Percentiles rank a stretch among this genome's conserved stretches.
Evolutionary conservation across 2,113 vertebrate species (phyloP).

Genomic region (Gracilinanus agilis): DNA sequence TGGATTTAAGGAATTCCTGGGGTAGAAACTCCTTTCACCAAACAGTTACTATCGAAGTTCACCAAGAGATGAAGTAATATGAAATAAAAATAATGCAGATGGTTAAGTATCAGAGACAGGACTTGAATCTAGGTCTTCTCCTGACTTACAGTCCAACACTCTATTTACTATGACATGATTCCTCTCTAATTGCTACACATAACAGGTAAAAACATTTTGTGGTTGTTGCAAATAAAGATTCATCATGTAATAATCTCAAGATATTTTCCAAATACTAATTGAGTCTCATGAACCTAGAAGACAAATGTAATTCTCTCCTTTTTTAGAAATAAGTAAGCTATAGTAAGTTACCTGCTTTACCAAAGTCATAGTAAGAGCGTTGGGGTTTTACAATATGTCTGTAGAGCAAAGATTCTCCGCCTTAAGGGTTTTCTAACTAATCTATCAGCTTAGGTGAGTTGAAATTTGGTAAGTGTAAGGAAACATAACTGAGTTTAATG

Average conservation of each 20-base stretch:
- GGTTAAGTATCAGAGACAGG: neutral
- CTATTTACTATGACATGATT: neutral
- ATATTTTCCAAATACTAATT: constrained; percentile 9
- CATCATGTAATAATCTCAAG: constrained; percentile 7
- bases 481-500: neutral
- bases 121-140: neutral
- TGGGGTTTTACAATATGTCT: neutral
- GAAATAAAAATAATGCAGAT: neutral
- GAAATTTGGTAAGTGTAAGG: neutral
- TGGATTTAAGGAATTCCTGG: neutral
- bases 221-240: neutral
- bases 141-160: neutral
- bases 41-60: neutral
- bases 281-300: neutral
- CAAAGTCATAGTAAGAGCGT: neutral
- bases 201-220: neutral
- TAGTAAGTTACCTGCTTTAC: neutral
- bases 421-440: neutral
- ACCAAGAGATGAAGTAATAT: neutral
- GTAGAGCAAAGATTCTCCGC: neutral
- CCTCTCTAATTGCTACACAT: neutral
- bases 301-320: neutral
- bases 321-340: neutral
- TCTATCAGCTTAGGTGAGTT: neutral
- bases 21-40: neutral